These are phyloP conservation scores for Leucophenga montana DNA, from an alignment of 2,888 invertebrate species.

Conservation along the genomic window DNA sequence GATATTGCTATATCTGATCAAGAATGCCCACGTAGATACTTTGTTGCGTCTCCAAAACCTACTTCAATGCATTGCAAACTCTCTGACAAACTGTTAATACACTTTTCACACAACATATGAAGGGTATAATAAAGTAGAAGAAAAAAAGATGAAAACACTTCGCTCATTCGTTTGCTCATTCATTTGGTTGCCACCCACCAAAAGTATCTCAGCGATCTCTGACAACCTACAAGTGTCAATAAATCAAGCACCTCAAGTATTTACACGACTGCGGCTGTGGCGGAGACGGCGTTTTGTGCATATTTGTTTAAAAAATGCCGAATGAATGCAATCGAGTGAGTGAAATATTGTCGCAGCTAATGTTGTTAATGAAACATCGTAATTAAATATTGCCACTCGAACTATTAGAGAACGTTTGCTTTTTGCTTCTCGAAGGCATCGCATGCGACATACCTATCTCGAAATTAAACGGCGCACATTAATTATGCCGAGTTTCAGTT, in stretches of 20 bases:
- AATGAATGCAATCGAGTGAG: conserved; percentile 37
- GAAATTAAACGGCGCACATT: conserved; percentile 46
- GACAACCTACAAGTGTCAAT: conserved; percentile 60
- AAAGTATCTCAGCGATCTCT: conserved; percentile 55
- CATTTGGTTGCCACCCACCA: conserved; percentile 60
- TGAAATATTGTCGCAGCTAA: conserved; percentile 68
- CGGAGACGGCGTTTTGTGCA: background rate
- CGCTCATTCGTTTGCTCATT: too few relatives aligned
- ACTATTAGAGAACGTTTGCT: conserved; percentile 13
- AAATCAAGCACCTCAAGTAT: conserved; percentile 64
- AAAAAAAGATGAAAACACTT: too few relatives aligned
- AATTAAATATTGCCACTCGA: conserved; percentile 59
- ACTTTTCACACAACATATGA: too few relatives aligned
- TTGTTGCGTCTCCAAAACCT: too few relatives aligned
- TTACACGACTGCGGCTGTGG: background rate
- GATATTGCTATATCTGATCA: too few relatives aligned
- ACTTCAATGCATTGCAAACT: too few relatives aligned
- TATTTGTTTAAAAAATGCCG: conserved; percentile 15
- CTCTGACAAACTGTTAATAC: too few relatives aligned
- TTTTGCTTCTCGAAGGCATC: conserved; percentile 17
- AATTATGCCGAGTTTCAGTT: conserved; percentile 30
- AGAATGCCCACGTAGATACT: too few relatives aligned
- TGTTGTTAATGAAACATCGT: conserved; percentile 71
- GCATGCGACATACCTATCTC: conserved; percentile 41
- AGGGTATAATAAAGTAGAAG: too few relatives aligned